Percentiles rank a stretch among this genome's conserved stretches.
Conservation (phyloP, 37 sponge, comb jelly and placozoan genomes). For the Tethya wilhelma region DNA sequence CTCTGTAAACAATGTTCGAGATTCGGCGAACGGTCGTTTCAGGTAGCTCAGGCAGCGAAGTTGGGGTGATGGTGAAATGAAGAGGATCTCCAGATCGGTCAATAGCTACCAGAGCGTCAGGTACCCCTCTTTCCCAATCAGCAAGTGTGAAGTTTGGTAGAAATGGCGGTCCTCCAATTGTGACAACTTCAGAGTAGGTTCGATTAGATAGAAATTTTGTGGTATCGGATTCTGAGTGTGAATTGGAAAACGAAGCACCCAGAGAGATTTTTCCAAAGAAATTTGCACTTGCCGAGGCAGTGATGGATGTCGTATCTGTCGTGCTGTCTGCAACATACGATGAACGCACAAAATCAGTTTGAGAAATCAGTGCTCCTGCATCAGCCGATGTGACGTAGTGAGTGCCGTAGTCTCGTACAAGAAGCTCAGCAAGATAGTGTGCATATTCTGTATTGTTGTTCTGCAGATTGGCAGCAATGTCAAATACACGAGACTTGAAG, state of each 20-base stretch:
- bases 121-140: conserved; percentile 80
- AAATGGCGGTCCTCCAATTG: conserved; percentile 74
- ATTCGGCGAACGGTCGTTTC: conserved; percentile 36
- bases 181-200: conserved; percentile 60
- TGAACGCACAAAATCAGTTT: conserved; percentile 41
- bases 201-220: conserved; percentile 23
- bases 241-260: conserved; percentile 23
- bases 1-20: conserved; percentile 43
- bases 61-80: conserved; percentile 52
- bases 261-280: conserved; percentile 50
- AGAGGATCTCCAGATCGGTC: conserved; percentile 77
- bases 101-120: conserved; percentile 76
- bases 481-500: conserved; percentile 57
- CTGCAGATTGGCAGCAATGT: conserved; percentile 74
- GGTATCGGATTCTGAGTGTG: background rate
- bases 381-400: conserved; percentile 57
- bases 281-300: conserved; percentile 65
- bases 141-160: conserved; percentile 55
- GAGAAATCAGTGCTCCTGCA: conserved; percentile 67
- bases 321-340: background rate
- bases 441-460: conserved; percentile 64
- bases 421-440: conserved; percentile 64
- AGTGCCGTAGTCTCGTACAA: conserved; percentile 82
- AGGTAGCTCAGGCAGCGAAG: conserved; percentile 67
- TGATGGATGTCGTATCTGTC: too few relatives aligned